Conservation (phyloP, 1,140 invertebrate species). For the Dendroctonus valens region DNA sequence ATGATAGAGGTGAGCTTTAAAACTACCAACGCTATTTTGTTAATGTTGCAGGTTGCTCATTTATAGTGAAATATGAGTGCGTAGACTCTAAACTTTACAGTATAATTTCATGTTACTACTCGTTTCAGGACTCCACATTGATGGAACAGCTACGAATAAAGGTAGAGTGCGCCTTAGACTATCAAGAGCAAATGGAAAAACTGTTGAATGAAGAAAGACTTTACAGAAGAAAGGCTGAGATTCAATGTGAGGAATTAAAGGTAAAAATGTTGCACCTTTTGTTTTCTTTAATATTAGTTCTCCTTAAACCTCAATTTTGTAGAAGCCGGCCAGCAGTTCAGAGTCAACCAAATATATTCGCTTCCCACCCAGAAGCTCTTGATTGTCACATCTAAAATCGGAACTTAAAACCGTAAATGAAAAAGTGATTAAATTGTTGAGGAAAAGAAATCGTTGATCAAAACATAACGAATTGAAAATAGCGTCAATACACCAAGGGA, state of each 20-base stretch:
- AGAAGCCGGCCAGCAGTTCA: conserved; percentile 30
- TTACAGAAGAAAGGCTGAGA: conserved; percentile 56
- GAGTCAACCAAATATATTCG: conserved; percentile 44
- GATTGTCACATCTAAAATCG: conserved; percentile 51
- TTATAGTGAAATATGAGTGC: too few species aligned
- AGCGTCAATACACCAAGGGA: conserved; percentile 55
- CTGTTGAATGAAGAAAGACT: conserved; percentile 56
- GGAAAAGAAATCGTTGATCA: conserved; percentile 36
- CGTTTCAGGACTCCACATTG: conserved; percentile 58
- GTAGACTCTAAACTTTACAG: too few species aligned
- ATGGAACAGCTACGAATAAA: conserved; percentile 62
- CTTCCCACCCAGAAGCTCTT: conserved; percentile 49
- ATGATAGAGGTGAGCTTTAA: conserved; percentile 5
- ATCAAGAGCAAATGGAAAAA: conserved; percentile 62
- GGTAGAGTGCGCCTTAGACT: conserved; percentile 60
- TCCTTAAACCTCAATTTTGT: conserved; percentile 36
- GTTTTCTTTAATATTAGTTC: not conserved
- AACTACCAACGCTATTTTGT: not conserved
- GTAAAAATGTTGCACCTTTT: not conserved
- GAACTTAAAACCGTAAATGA: conserved; percentile 55
- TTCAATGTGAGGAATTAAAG: conserved; percentile 49
- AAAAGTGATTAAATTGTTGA: conserved; percentile 50
- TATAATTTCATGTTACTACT: too few species aligned
- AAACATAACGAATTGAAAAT: conserved; percentile 40
- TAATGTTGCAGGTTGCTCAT: not conserved